phyloP scores from a whole-genome alignment of 2,113 vertebrate species.

The Paraplagusia blochii region DNA sequence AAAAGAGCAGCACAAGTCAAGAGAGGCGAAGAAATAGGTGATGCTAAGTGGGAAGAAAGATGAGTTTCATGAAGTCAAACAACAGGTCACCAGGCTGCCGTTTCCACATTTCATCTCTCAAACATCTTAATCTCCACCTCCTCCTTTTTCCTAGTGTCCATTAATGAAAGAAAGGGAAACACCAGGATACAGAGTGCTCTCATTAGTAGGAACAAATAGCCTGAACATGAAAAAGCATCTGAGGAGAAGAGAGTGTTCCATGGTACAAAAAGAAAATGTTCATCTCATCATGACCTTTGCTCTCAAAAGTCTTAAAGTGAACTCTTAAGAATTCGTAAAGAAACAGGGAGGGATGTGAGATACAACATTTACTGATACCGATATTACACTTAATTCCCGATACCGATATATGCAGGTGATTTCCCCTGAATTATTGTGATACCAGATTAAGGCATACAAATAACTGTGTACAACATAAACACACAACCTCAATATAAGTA shows the following conservation, averaged over 20 bases:
- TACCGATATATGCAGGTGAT: too few relatives aligned
- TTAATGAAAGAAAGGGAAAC: slow-evolving; percentile 50
- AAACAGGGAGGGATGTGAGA: too few relatives aligned
- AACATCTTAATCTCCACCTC: slow-evolving; percentile 41
- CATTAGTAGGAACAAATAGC: slow-evolving; percentile 59
- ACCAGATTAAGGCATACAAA: too few relatives aligned
- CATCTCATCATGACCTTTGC: slow-evolving; percentile 36
- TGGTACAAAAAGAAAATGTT: slow-evolving; percentile 22
- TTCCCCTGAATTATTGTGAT: too few relatives aligned
- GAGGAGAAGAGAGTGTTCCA: slow-evolving; percentile 36
- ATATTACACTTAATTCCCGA: too few relatives aligned
- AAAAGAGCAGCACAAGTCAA: slow-evolving; percentile 69
- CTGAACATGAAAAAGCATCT: slow-evolving; percentile 52
- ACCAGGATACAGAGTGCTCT: slow-evolving; percentile 32
- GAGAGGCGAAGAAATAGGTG: slow-evolving; percentile 49
- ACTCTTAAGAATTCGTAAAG: slow-evolving; percentile 19
- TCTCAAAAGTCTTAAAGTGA: slow-evolving; percentile 10
- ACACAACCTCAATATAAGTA: too few relatives aligned
- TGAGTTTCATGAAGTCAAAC: slow-evolving; percentile 26
- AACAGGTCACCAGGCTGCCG: slow-evolving; percentile 44
- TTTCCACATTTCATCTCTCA: slow-evolving; percentile 44
- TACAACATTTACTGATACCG: too few relatives aligned
- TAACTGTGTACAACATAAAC: too few relatives aligned
- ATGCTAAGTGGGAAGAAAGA: not conserved
- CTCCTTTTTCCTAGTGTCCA: slow-evolving; percentile 38